Evolutionary conservation across 1,140 invertebrate species (phyloP).

Genomic region (Heliconius congener): DNA sequence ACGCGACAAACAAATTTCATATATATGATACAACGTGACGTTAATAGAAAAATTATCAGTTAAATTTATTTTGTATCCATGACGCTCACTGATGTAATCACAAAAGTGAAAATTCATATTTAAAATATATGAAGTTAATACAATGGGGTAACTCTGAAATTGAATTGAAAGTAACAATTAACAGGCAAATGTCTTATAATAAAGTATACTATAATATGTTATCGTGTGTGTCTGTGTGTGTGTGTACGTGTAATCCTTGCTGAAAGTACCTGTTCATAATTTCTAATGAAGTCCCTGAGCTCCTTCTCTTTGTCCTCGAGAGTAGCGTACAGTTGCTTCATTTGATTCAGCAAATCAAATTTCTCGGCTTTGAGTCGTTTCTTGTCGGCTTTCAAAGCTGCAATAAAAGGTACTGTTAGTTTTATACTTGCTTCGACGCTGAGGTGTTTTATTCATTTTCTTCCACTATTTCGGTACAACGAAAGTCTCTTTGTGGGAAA

Average conservation of each 20-base stretch:
- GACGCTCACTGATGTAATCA: background rate
- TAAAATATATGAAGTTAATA: background rate
- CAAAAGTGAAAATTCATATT: background rate
- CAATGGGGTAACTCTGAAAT: background rate
- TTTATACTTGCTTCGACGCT: conserved; percentile 23
- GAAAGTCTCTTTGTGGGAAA: conserved; percentile 28
- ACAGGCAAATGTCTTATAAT: background rate
- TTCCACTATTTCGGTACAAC: conserved; percentile 29
- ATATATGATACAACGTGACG: too few species aligned
- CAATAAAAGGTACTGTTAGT: conserved; percentile 46
- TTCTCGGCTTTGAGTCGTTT: conserved; percentile 96
- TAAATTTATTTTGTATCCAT: background rate
- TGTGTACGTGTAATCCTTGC: background rate
- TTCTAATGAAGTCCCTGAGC: conserved; percentile 95
- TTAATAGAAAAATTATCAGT: background rate
- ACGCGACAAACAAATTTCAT: too few species aligned
- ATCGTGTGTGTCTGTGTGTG: too few species aligned
- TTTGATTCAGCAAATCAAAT: conserved; percentile 95
- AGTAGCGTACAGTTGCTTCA: conserved; percentile 96
- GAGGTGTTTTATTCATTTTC: conserved; percentile 35
- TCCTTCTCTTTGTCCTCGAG: conserved; percentile 97
- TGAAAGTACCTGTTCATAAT: conserved; percentile 91
- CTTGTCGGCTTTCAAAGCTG: conserved; percentile 92
- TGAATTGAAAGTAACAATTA: background rate
- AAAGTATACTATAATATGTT: background rate